Base-by-base conservation (phyloP, 2,888 invertebrate genomes). In the Opisthograptis luteolata region DNA sequence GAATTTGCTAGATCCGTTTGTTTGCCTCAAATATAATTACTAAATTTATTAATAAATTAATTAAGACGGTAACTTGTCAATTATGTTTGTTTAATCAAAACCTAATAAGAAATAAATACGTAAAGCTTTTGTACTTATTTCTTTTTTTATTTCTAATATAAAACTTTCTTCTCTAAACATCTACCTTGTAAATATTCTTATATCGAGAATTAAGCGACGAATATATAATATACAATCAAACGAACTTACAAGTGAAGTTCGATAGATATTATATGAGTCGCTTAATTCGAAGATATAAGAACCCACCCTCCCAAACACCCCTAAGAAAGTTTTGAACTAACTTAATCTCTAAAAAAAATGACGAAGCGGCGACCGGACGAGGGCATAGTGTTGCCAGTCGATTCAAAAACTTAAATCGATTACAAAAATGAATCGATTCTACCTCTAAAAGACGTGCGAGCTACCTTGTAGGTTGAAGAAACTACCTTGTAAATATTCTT, bases 231-330 rank as follows among this genome's bases (percentile, higher is more conserved):
- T 15, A 17, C 27, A 25, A 37, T 37, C 37, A 41, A 41, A 41
- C 31, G 22, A 41, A 41, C 40, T 30, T 30, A n/a, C 9, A 30
- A 30, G 40, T 30, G 30, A 40, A 30, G 41, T 41, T 41, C 41
- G 30, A 41, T 41, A 22, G 13, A 14, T 41, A 41, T 31, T 32
- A 31, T 41, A 41, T 31, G 31, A 41, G 8, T 31, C 22, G 31
- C 41, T 32, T 41, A 10, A 41, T 41, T 41, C 24, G 22, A 22
- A 31, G 30, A 41, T 41, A 41, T 30, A 20, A n/a, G n/a, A n/a
- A n/a, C n/a, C n/a, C n/a, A n/a, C n/a, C n/a, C n/a, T n/a, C n/a
- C n/a, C n/a, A n/a, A n/a, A n/a, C n/a, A n/a, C n/a, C n/a, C n/a
- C n/a, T n/a, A n/a, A n/a, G n/a, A n/a, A n/a, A n/a, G n/a, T n/a